These are phyloP conservation scores for Lydus trimaculatus DNA, from an alignment of 2,888 invertebrate genomes.

Conservation along the genomic window DNA sequence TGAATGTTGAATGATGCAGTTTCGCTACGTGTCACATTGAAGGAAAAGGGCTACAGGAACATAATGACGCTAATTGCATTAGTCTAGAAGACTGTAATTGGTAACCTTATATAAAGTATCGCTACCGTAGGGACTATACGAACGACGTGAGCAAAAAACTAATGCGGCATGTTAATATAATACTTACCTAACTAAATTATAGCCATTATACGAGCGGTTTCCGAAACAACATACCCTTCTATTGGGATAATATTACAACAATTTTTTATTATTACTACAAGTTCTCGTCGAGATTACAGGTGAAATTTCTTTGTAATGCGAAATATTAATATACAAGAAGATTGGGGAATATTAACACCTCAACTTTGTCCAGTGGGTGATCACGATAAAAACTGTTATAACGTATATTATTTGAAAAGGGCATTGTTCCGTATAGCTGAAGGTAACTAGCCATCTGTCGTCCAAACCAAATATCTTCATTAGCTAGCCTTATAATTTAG, in stretches of 20 bases:
- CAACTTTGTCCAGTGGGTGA: too few relatives aligned
- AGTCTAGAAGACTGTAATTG: conserved; percentile 50
- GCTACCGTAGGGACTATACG: conserved; percentile 32
- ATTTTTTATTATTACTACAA: conserved; percentile 28
- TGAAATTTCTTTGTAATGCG: too few relatives aligned
- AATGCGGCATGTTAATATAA: conserved; percentile 32
- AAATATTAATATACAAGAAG: too few relatives aligned
- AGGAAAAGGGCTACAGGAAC: conserved; percentile 39
- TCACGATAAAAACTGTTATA: too few relatives aligned
- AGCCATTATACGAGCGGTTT: conserved; percentile 20
- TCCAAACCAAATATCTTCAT: background rate
- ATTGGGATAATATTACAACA: background rate
- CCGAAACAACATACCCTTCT: conserved; percentile 1
- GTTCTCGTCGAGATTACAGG: conserved; percentile 27
- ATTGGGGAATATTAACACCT: too few relatives aligned
- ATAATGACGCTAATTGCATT: conserved; percentile 51
- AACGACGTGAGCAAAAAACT: conserved; percentile 43
- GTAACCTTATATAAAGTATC: conserved; percentile 47
- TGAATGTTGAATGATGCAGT: conserved; percentile 2
- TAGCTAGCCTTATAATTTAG: background rate
- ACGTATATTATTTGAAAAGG: background rate
- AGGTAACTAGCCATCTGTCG: conserved; percentile 11
- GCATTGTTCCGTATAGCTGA: background rate
- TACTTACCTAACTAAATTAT: conserved; percentile 24
- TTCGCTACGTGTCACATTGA: conserved; percentile 3